phyloP scores from a whole-genome alignment of 1,140 invertebrate genomes.

The Lutraria rhynchaena region DNA sequence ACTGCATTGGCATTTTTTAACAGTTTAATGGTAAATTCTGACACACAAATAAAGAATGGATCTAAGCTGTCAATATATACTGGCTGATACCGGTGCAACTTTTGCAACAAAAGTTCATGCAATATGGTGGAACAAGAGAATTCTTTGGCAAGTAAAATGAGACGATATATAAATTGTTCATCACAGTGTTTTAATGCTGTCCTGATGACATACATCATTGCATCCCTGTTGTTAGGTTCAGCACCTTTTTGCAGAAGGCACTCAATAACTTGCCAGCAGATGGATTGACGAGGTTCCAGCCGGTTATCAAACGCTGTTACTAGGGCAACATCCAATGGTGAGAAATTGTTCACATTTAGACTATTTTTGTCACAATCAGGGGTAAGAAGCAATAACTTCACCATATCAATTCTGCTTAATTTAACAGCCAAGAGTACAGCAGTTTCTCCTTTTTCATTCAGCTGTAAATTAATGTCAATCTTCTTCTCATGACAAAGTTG shows the following conservation, averaged over 20 bases:
- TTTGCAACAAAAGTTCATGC: conserved; percentile 64
- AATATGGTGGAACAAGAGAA: conserved; percentile 57
- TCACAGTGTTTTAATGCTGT: conserved; percentile 69
- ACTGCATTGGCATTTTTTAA: conserved; percentile 57
- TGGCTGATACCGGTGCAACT: conserved; percentile 72
- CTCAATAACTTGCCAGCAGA: conserved; percentile 70
- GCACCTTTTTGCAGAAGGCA: conserved; percentile 65
- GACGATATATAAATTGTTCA: conserved; percentile 62
- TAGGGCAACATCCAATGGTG: conserved; percentile 68
- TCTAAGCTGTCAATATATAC: conserved; percentile 63
- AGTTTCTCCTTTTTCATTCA: conserved; percentile 68
- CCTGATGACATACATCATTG: conserved; percentile 72
- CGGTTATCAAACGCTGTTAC: conserved; percentile 69
- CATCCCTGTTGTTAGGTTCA: conserved; percentile 67
- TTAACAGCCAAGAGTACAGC: conserved; percentile 69
- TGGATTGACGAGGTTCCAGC: conserved; percentile 62
- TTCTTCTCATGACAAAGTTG: conserved; percentile 46
- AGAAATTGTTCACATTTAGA: conserved; percentile 67
- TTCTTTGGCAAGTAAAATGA: conserved; percentile 60
- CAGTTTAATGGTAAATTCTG: conserved; percentile 69
- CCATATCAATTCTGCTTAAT: conserved; percentile 63
- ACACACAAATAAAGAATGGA: conserved; percentile 59
- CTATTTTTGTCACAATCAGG: conserved; percentile 63
- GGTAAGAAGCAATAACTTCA: conserved; percentile 61
- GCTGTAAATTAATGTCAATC: conserved; percentile 64